Evolutionary conservation across 2,888 invertebrate species (phyloP).

Genomic region (Hypena proboscidalis): DNA sequence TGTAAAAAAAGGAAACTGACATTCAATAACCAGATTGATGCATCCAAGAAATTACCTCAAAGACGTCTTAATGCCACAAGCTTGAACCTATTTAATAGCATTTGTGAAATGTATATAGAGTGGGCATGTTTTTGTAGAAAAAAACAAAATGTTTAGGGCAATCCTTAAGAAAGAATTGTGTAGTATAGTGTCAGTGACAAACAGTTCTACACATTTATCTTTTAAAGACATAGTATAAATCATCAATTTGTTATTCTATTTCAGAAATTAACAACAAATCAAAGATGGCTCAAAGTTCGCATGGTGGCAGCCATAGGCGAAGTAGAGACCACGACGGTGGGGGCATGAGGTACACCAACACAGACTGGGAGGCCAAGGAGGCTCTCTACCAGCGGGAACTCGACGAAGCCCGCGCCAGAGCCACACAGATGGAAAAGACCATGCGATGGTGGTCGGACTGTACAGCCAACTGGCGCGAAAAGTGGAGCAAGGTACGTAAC

Average conservation of each 20-base stretch:
- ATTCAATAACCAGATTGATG: no score
- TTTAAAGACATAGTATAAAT: neutral
- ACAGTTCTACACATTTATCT: no score
- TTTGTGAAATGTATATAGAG: no score
- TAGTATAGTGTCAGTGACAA: no score
- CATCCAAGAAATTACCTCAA: no score
- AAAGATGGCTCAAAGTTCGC: slow-evolving; percentile 87
- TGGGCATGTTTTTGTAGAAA: no score
- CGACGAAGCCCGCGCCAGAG: slow-evolving; percentile 96
- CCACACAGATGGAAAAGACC: slow-evolving; percentile 99
- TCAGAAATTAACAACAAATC: slow-evolving; percentile 22
- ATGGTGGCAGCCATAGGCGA: slow-evolving; percentile 87
- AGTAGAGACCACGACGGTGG: slow-evolving; percentile 87
- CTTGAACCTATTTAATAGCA: no score
- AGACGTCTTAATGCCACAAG: no score
- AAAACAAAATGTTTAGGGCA: no score
- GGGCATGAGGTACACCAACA: slow-evolving; percentile 87
- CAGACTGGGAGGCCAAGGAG: slow-evolving; percentile 93
- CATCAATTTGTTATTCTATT: neutral
- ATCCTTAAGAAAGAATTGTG: no score
- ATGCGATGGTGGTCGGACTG: slow-evolving; percentile 99
- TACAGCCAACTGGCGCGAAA: slow-evolving; percentile 98
- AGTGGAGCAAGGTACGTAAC: slow-evolving; percentile 97
- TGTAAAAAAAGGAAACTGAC: no score
- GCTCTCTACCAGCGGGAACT: slow-evolving; percentile 90